phyloP scores from a whole-genome alignment of 2,888 invertebrate species.

The Agonum fuliginosum region DNA sequence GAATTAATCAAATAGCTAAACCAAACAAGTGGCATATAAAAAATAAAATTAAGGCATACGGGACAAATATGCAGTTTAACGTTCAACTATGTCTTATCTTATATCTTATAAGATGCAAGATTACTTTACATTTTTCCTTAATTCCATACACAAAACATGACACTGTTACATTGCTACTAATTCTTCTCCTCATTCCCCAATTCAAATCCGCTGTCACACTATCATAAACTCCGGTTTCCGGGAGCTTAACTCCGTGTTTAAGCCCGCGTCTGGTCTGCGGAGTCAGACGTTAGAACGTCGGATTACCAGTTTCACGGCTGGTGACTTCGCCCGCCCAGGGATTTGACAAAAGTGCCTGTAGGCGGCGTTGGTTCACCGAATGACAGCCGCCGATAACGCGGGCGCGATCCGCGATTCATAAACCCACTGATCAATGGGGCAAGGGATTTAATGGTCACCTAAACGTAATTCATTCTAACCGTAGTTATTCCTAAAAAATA shows the following conservation, averaged over 20 bases:
- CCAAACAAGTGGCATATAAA: no score
- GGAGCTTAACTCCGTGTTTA: not conserved
- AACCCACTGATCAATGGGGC: constrained; percentile 13
- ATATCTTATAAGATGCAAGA: no score
- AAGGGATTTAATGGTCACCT: no score
- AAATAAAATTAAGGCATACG: no score
- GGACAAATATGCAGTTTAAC: no score
- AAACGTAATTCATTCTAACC: no score
- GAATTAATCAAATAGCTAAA: no score
- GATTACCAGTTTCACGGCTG: constrained; percentile 38
- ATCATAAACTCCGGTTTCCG: not conserved
- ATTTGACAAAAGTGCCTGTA: constrained; percentile 15
- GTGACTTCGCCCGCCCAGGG: not conserved
- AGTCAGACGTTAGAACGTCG: not conserved
- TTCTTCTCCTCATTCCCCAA: not conserved
- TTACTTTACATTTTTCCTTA: no score
- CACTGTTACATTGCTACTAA: not conserved
- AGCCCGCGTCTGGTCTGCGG: not conserved
- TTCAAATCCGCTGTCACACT: not conserved
- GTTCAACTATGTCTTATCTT: no score
- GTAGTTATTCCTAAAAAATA: no score
- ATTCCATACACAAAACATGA: no score
- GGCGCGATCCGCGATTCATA: not conserved
- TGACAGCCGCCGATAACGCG: constrained; percentile 28
- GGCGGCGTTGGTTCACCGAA: not conserved